phyloP scores from a whole-genome alignment of 1,140 invertebrate genomes.

The Papilio machaon region DNA sequence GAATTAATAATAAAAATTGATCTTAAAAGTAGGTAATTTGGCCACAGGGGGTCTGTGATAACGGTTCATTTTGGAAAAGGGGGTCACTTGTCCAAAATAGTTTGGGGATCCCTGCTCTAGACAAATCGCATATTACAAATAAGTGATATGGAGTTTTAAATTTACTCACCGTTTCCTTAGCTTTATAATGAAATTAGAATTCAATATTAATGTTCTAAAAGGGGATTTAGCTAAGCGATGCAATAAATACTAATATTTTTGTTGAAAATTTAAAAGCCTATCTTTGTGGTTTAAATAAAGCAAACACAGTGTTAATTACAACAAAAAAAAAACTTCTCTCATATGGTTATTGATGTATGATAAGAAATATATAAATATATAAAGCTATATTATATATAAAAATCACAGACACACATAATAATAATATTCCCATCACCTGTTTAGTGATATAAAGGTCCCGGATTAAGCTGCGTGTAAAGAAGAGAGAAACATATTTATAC shows the following conservation, averaged over 20 bases:
- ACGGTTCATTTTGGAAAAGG: too few species aligned
- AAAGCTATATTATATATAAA: conserved; percentile 8
- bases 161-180: background rate
- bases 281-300: background rate
- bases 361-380: background rate
- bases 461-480: conserved; percentile 83
- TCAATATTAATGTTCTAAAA: background rate
- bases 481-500: conserved; percentile 76
- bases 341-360: background rate
- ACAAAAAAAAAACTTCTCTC: background rate
- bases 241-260: background rate
- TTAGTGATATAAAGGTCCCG: conserved; percentile 83
- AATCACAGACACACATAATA: conserved; percentile 61
- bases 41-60: too few species aligned
- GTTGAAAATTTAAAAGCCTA: background rate
- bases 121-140: too few species aligned
- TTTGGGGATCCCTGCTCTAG: too few species aligned
- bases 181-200: background rate
- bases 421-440: conserved; percentile 81
- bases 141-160: background rate
- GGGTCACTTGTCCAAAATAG: too few species aligned
- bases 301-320: conserved; percentile 36
- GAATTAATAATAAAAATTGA: too few species aligned
- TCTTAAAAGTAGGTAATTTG: too few species aligned
- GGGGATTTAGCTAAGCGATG: background rate